Evolutionary conservation across 2,888 invertebrate species (phyloP).

Genomic region (Ornithoptera alexandrae): DNA sequence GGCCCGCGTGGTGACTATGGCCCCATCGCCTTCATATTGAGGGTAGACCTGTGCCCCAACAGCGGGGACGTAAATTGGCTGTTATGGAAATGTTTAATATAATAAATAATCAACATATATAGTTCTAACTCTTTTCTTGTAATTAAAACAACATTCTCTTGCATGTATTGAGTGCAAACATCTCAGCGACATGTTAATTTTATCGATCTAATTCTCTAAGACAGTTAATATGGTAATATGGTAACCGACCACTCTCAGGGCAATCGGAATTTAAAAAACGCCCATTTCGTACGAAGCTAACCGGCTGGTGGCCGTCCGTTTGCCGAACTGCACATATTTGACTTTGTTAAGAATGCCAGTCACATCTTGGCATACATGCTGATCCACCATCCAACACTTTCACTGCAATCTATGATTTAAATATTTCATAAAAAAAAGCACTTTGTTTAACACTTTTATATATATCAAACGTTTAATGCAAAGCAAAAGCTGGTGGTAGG

Average conservation of each 20-base stretch:
- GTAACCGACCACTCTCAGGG: slow-evolving; percentile 18
- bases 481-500: neutral
- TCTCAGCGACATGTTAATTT: slow-evolving; percentile 21
- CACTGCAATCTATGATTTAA: slow-evolving; percentile 5
- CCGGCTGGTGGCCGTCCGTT: slow-evolving; percentile 8
- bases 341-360: slow-evolving; percentile 15
- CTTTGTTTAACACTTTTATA: too few relatives aligned
- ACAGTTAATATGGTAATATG: slow-evolving; percentile 30
- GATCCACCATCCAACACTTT: slow-evolving; percentile 16
- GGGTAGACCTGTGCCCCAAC: too few relatives aligned
- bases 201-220: slow-evolving; percentile 28
- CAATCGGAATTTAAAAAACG: slow-evolving; percentile 26
- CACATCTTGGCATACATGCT: slow-evolving; percentile 1
- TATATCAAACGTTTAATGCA: neutral
- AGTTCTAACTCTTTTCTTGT: neutral
- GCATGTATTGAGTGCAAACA: slow-evolving; percentile 14
- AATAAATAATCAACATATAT: neutral
- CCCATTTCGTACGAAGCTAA: slow-evolving; percentile 21
- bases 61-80: too few relatives aligned
- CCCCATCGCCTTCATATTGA: too few relatives aligned
- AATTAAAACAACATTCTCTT: slow-evolving; percentile 14
- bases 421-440: neutral
- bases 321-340: slow-evolving; percentile 15
- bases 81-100: neutral
- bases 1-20: too few relatives aligned